Base-by-base conservation (phyloP, 1,140 invertebrate species). In the Atta texana region DNA sequence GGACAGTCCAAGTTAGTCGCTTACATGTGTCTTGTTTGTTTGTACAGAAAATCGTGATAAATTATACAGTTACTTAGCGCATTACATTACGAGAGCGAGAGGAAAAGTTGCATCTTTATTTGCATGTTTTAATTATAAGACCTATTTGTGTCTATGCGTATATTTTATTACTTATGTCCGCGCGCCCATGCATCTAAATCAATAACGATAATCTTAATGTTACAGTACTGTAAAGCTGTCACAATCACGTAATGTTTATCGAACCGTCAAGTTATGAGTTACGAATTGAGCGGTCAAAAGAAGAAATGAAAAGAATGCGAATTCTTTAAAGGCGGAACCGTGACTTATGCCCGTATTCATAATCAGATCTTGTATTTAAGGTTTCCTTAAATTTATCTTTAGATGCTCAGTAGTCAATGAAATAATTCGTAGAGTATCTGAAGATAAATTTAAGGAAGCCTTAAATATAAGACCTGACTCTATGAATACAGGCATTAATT, bases 231-330 rank as follows among this genome's bases (percentile, higher is more conserved):
- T 72, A 74, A 49, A 61, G 53, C 24, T 84, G 39, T 69, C 69
- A 75, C 80, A 84, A 74, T 55, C 69, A 75, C 4, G 14, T 57
- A 72, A 74, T 82, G 21, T 44, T 82, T 82, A 74, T 84, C 68
- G 80, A 82, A 74, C 39, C 18, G 14, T 34, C 24, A 31, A n/a
- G 39, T 80, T 5, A 24, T 39, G 34, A 28, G 16, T 55, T 18
- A 74, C 34, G 53, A 75, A n/a, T n/a, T 34, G 44, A 31, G 61
- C 34, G 18, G 0, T 44, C 24, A 5, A 34, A n/a, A 74, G 49
- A 21, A 71, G 28, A 53, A 21, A 18, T 12, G 0, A n/a, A 2
- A 51, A 51, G 49, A 66, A 5, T 4, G n/a, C 14, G 55, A 80
- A 39, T 14, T 24, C 21, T 66, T 66, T 21, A 66, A 51, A 5